Evolutionary conservation across 2,888 invertebrate species (phyloP).

Genomic region (Lochmaea capreae): DNA sequence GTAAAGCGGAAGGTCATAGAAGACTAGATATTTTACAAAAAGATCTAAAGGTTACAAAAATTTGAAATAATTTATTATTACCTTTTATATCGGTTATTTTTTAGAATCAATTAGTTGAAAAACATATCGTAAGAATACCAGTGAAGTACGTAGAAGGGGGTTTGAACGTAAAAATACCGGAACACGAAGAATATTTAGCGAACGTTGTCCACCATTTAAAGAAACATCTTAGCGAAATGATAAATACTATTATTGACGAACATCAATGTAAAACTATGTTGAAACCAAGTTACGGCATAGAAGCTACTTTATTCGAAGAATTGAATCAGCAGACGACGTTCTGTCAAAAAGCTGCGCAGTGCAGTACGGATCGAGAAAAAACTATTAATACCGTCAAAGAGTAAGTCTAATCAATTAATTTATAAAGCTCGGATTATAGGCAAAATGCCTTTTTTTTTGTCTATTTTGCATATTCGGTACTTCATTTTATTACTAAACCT

Average conservation of each 20-base stretch:
- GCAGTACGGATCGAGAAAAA: conserved; percentile 77
- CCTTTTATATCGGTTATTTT: conserved; percentile 42
- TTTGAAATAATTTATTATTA: neutral
- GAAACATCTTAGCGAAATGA: conserved; percentile 75
- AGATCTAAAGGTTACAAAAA: conserved; percentile 73
- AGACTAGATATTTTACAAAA: conserved; percentile 77
- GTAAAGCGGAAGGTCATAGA: conserved; percentile 75
- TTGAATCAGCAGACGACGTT: conserved; percentile 78
- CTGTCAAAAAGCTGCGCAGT: conserved; percentile 77
- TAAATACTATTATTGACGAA: conserved; percentile 77
- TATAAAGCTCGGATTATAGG: no score
- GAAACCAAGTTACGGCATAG: conserved; percentile 73
- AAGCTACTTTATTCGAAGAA: conserved; percentile 74
- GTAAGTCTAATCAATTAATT: conserved; percentile 65
- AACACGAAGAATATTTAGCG: conserved; percentile 74
- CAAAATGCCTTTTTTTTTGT: no score
- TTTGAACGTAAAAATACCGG: conserved; percentile 67
- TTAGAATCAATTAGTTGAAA: conserved; percentile 78
- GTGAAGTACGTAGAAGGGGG: conserved; percentile 68
- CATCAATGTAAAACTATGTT: conserved; percentile 71
- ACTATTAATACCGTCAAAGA: conserved; percentile 76
- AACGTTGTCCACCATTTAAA: conserved; percentile 75
- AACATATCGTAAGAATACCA: conserved; percentile 76
- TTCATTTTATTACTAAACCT: no score
- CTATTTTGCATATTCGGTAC: no score